These are phyloP conservation scores for Clarias gariepinus DNA, from an alignment of 2,113 vertebrate genomes.

Conservation along the genomic window DNA sequence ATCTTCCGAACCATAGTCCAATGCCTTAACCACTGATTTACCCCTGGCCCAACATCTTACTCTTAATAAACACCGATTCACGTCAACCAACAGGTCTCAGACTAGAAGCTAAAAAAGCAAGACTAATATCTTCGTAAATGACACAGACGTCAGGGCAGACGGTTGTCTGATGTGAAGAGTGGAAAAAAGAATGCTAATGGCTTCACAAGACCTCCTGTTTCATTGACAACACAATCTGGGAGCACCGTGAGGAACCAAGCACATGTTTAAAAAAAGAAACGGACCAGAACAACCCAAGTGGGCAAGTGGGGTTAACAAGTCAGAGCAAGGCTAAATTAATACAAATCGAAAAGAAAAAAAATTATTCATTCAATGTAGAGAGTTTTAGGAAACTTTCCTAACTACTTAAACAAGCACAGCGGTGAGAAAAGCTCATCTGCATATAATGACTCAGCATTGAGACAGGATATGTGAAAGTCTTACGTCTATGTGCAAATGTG, in stretches of 20 bases:
- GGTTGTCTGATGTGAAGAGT: slow-evolving; percentile 12
- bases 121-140: neutral
- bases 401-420: neutral
- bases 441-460: slow-evolving; percentile 15
- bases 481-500: neutral
- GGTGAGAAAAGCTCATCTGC: neutral
- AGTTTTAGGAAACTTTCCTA: neutral
- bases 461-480: slow-evolving; percentile 11
- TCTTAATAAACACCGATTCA: neutral
- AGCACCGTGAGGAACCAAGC: neutral
- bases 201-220: slow-evolving; percentile 18
- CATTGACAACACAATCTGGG: neutral
- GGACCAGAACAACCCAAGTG: neutral
- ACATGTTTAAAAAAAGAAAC: neutral
- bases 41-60: too few species aligned
- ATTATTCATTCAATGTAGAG: neutral
- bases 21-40: too few species aligned
- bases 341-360: neutral
- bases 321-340: neutral
- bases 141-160: slow-evolving; percentile 21
- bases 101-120: neutral
- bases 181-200: slow-evolving; percentile 25
- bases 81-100: neutral
- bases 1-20: too few species aligned
- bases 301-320: too few species aligned